Evolutionary conservation across 2,797 vertebrate species (phyloP), one percentile per base, ranked within the genome.

Genomic region (Propithecus perrieri): DNA sequence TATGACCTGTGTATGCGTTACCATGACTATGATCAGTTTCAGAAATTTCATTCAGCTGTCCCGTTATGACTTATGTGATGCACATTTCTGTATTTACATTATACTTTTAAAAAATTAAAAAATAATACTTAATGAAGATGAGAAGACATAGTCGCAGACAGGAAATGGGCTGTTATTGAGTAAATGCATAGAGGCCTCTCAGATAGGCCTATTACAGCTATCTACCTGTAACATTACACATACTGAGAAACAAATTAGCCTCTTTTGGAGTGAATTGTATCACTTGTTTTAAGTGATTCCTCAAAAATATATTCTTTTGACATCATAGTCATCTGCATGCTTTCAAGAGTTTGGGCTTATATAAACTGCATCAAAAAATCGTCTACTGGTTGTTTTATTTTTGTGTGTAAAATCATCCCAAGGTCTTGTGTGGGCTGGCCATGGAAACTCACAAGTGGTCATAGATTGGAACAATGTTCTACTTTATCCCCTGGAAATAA

Each of bases 401-500:
- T 12, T 91, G 38, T 94, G 75, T 72, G 17, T 78, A 48, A 59
- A 95, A 81, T 96, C 75, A 0, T 81, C 6, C 35, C 61, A 94
- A 87, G 33, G 95, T 97, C 93, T 98, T 89, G 41, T 86, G 83
- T 71, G 76, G 80, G 63, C 50, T 97, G 87, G 41, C 84, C 61
- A 69, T 95, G 85, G 91, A 94, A 78, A 89, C 79, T 76, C 67
- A 55, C 72, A 97, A 85, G 84, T 84, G 83, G 63, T 74, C 92
- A 79, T 26, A 35, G 57, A 75, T 76, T 74, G 38, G 72, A 94
- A 96, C 95, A 98, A 96, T 2, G 53, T 55, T 85, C 76, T 93
- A 84, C 96, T 97, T 75, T 46, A 97, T 97, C n/a, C 97, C 95
- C n/a, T 92, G 96, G 92, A 98, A 98, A 97, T 43, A 98, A 98